phyloP scores from a whole-genome alignment of 2,888 invertebrate genomes.

The Epinotia ramella region DNA sequence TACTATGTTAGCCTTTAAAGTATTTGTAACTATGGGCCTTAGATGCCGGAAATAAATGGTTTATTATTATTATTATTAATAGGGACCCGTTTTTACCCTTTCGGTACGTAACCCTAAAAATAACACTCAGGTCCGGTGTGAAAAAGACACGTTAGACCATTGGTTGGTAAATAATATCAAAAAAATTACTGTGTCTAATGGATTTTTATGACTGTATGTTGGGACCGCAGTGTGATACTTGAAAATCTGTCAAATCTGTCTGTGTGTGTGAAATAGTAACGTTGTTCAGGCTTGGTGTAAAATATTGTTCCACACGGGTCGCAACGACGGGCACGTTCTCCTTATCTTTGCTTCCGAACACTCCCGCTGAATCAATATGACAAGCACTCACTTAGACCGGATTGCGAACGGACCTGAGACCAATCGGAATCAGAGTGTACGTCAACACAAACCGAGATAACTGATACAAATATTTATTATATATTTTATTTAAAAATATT shows the following conservation, averaged over 20 bases:
- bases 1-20: no score
- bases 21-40: no score
- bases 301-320: conserved; percentile 64
- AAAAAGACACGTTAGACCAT: no score
- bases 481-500: no score
- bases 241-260: background rate
- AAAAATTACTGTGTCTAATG: background rate
- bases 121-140: no score
- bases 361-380: conserved; percentile 77
- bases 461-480: background rate
- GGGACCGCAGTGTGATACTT: background rate
- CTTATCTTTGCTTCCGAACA: conserved; percentile 77
- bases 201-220: background rate
- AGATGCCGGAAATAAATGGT: no score
- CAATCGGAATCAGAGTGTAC: conserved; percentile 52
- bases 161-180: no score
- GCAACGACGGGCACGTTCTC: conserved; percentile 69
- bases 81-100: no score
- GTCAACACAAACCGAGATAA: conserved; percentile 5
- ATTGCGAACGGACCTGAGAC: conserved; percentile 68
- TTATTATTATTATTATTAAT: no score
- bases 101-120: no score
- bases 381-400: conserved; percentile 71
- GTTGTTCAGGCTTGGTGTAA: conserved; percentile 46
- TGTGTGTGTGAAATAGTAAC: no score